A percentile compares a stretch with the other conserved stretches of the same genome.
These are phyloP conservation scores for Python bivittatus DNA, from an alignment of 2,113 vertebrate species.

Conservation along the genomic window DNA sequence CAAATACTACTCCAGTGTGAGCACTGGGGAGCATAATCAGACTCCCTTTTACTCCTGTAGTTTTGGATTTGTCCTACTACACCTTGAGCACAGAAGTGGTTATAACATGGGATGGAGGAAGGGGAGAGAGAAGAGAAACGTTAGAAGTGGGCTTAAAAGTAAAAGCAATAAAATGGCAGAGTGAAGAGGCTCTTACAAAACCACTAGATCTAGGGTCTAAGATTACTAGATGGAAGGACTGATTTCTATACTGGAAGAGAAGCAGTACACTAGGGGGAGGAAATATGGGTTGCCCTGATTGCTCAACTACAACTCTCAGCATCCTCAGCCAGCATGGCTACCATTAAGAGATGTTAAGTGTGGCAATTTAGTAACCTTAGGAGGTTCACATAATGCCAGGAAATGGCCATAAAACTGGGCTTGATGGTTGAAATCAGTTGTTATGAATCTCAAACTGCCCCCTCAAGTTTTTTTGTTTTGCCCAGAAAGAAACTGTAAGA, in stretches of 20 bases:
- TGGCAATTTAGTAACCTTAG: neutral
- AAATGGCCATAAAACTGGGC: neutral
- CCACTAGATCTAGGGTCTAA: neutral
- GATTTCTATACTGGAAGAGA: neutral
- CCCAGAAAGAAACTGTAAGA: neutral
- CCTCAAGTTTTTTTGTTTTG: neutral
- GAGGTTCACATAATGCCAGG: neutral
- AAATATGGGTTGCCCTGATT: neutral
- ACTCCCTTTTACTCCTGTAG: neutral
- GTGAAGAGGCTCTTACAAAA: neutral
- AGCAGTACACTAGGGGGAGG: neutral
- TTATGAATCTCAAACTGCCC: neutral
- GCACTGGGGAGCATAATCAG: neutral
- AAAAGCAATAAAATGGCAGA: neutral
- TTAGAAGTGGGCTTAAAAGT: neutral
- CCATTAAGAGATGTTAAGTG: neutral
- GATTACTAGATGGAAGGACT: neutral
- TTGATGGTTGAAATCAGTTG: neutral
- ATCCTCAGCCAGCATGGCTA: neutral
- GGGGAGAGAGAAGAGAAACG: neutral
- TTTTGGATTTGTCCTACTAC: neutral
- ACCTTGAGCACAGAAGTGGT: neutral
- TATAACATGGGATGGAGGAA: neutral
- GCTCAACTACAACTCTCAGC: neutral
- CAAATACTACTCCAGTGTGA: neutral